Evolutionary conservation across 2,113 vertebrate genomes (phyloP).

Genomic region (Pseudopipra pipra): DNA sequence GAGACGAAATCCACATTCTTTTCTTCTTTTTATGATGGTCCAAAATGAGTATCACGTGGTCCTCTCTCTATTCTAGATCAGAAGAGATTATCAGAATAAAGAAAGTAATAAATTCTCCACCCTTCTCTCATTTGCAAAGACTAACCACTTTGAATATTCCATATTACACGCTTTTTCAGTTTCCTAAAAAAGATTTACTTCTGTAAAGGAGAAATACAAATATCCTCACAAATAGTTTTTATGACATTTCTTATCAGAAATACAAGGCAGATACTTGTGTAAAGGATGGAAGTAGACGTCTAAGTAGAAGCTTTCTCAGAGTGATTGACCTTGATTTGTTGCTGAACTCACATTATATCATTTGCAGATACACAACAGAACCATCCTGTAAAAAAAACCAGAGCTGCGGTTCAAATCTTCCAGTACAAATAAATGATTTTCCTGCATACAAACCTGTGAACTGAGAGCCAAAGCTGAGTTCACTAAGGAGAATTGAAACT

Average conservation of each 20-base stretch:
- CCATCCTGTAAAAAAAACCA: background rate
- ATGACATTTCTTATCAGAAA: background rate
- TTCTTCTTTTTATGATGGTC: constrained; percentile 2
- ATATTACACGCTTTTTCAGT: background rate
- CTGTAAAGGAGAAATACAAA: background rate
- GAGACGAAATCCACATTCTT: background rate
- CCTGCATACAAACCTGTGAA: background rate
- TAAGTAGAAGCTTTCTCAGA: background rate
- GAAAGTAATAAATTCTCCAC: constrained; percentile 10
- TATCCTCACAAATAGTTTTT: background rate
- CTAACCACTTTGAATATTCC: background rate
- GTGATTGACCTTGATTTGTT: background rate
- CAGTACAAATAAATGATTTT: background rate
- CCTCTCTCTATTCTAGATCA: background rate
- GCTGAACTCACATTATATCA: background rate
- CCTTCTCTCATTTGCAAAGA: background rate
- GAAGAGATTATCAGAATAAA: constrained; percentile 20
- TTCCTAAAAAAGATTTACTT: background rate
- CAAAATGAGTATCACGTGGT: background rate
- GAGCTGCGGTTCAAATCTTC: background rate
- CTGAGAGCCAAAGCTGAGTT: background rate
- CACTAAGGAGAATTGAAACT: background rate
- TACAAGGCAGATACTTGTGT: background rate
- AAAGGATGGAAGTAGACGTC: background rate
- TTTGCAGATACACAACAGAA: background rate